Percentiles rank a stretch among this genome's conserved stretches.
phyloP scores from a whole-genome alignment of 2,113 vertebrate genomes.

The Ceyx cyanopectus region DNA sequence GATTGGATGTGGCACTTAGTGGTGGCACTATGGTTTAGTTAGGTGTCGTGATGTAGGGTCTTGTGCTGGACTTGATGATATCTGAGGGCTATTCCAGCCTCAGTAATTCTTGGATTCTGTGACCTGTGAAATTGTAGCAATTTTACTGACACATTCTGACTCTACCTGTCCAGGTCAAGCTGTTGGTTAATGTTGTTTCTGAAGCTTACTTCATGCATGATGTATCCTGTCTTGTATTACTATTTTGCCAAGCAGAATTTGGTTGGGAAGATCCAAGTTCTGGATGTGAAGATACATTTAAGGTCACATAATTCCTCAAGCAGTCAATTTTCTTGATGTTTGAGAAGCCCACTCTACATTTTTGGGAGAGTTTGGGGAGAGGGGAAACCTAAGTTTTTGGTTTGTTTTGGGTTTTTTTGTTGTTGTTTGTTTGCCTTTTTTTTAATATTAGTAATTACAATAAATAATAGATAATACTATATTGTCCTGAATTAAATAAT shows the following conservation, averaged over 20 bases:
- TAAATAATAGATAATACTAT: background rate
- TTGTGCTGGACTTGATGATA: too few relatives aligned
- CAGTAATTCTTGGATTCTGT: background rate
- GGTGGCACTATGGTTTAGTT: too few relatives aligned
- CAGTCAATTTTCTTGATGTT: background rate
- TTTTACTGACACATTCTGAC: background rate
- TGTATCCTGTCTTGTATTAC: background rate
- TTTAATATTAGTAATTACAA: background rate
- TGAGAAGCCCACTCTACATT: background rate
- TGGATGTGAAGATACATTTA: background rate
- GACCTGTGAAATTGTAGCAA: background rate
- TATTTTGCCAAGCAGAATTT: background rate
- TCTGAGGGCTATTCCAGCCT: too few relatives aligned
- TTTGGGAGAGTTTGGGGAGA: background rate
- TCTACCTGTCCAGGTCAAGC: background rate
- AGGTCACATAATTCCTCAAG: background rate
- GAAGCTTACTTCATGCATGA: background rate
- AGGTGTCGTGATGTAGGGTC: too few relatives aligned
- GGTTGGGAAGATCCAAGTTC: background rate
- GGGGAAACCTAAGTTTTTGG: too few relatives aligned
- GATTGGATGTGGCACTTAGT: too few relatives aligned
- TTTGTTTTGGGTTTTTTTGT: too few relatives aligned
- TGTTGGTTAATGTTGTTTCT: background rate
- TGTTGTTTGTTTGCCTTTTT: too few relatives aligned
- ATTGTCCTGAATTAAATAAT: background rate